Evolutionary conservation across 2,888 invertebrate species (phyloP), one percentile per base, ranked within the genome.

Genomic region (Ferrisia virgata): DNA sequence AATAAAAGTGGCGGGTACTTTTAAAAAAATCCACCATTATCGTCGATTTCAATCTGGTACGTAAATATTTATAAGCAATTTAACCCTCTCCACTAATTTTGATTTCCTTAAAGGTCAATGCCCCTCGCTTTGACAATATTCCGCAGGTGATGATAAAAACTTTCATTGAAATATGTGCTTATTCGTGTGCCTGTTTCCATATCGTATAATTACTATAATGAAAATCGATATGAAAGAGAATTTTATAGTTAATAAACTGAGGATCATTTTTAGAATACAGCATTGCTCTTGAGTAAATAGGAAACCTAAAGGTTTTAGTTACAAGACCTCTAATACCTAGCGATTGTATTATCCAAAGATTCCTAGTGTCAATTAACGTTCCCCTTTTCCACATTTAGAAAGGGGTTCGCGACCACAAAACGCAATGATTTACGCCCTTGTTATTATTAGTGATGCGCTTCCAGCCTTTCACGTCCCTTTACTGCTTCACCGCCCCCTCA

Each of bases 371-470:
- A 82, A 82, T 72, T 82, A 82, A 82, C 64, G 72, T 40, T 82
- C 82, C 82, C 40, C 40, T 18, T 8, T 18, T 31, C n/a, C 6
- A 53, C 53, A 28, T 28, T 81, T 22, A 3, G 15, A 76, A 25
- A 82, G 40, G 82, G 69, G 69, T 82, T 82, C 69, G 47, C 31
- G 28, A 36, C 72, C 33, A 76, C 82, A 40, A 58, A 39, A 64
- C 58, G 82, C 43, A 28, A 82, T 82, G 82, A 82, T 82, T 82
- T 82, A 82, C 82, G 69, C 82, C 69, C 72, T 69, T 69, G 72
- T 82, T 82, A 82, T 82, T 82, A 82, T 39, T 36, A 28, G 3
- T 36, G 82, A 82, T 39, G 82, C 82, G 64, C 82, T 58, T 58
- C 64, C 82, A 40, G 43, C 2, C 15, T 22, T 81, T 47, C 36